Base-by-base conservation (phyloP, 2,797 vertebrate species). In the Falco naumanni region DNA sequence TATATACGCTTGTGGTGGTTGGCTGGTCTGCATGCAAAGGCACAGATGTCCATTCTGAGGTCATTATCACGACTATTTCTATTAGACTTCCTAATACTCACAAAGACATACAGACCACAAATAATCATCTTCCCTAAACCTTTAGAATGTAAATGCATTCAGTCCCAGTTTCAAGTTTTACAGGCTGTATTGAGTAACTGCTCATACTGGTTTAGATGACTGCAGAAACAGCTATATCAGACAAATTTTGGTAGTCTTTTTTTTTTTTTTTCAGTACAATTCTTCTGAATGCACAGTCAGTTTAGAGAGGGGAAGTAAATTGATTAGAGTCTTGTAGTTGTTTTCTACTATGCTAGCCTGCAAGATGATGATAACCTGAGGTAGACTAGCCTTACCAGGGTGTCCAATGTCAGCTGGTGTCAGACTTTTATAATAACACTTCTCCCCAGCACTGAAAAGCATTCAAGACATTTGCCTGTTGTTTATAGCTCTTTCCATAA, bases 401-500 rank as follows among this genome's bases (percentile, higher is more conserved):
- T 86, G 91, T 77, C 85, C 91, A 34, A 60, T 51, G 94, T 96
- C 97, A 97, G 81, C 92, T 95, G 41, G 65, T 85, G 93, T 96
- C 97, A 97, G 91, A 82, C 94, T 89, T 81, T 87, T 90, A 29
- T 78, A 95, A 89, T 69, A 96, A 95, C 85, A 81, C 65, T 96
- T 94, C 89, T 96, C 70, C 90, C 53, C 84, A 92, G 53, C 68
- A 72, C 85, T 72, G 92, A 94, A 51, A 90, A 76, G 69, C 61
- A 97, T 93, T 89, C 87, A 60, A 89, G 95, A 85, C 92, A 93
- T 92, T 92, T 90, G 93, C 84, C 87, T 95, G 84, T 91, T 97
- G 96, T 97, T 98, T 98, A 97, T 76, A 97, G 86, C 74, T 91
- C 93, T 95, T 97, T 93, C 97, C 90, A 92, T 96, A 97, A 98